Evolutionary conservation across 2,113 vertebrate genomes (phyloP).

Genomic region (Recurvirostra avosetta): DNA sequence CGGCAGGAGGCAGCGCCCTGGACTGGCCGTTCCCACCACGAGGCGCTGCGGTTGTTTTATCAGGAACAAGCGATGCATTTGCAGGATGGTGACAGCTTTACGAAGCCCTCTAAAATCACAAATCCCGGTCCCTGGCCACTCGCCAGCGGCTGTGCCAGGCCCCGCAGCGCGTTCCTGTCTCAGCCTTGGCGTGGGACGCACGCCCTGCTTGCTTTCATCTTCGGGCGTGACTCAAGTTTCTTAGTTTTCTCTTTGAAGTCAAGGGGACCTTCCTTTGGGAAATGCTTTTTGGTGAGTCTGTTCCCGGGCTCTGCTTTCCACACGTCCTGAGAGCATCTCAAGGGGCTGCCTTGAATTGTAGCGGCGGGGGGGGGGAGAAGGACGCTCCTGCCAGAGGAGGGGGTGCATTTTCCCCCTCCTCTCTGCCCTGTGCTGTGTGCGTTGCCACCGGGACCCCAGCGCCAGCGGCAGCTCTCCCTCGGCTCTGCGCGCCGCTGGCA

Average conservation of each 20-base stretch:
- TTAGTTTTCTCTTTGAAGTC: not conserved
- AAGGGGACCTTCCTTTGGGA: not conserved
- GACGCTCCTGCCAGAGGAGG: not conserved
- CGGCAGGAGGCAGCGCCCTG: not conserved
- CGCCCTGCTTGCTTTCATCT: not conserved
- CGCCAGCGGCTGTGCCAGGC: not conserved
- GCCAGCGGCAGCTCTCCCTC: not conserved
- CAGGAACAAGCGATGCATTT: not conserved
- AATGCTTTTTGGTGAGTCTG: not conserved
- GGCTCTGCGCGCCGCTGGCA: too few relatives aligned
- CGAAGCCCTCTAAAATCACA: not conserved
- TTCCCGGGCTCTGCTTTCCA: not conserved
- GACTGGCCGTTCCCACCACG: not conserved
- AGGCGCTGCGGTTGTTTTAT: not conserved
- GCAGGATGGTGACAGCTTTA: not conserved
- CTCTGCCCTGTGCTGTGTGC: not conserved
- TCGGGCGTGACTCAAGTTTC: not conserved
- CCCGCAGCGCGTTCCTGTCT: not conserved
- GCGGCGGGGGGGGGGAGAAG: too few relatives aligned
- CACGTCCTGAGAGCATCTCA: not conserved
- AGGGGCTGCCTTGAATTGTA: not conserved
- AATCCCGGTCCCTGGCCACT: rapidly evolving
- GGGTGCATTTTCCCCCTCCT: too few relatives aligned
- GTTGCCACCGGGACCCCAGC: rapidly evolving
- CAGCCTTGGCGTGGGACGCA: not conserved